A percentile compares a stretch with the other conserved stretches of the same genome.
phyloP scores from a whole-genome alignment of 2,113 vertebrate species.

The Prochilodus magdalenae region DNA sequence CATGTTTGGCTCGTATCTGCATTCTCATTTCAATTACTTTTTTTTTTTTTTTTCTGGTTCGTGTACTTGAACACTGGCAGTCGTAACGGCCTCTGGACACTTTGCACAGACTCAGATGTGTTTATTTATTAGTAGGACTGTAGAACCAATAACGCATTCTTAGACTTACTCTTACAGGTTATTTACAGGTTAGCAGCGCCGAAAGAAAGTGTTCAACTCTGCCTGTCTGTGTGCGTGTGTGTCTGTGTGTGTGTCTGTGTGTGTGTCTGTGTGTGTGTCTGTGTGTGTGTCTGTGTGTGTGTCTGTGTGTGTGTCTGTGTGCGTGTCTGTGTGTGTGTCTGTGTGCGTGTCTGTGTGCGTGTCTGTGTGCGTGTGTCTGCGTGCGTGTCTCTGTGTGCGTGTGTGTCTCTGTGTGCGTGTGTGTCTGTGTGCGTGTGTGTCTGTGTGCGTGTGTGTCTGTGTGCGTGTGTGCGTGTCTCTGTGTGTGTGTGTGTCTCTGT shows the following conservation, averaged over 20 bases:
- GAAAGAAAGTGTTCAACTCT: not conserved
- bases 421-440: not conserved
- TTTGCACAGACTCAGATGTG: constrained; percentile 20
- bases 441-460: not conserved
- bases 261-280: not conserved
- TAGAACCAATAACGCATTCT: not conserved
- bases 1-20: not conserved
- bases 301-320: not conserved
- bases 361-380: not conserved
- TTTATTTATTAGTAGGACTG: constrained; percentile 34
- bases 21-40: no score
- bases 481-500: not conserved
- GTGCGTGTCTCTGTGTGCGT: not conserved
- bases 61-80: not conserved
- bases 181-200: not conserved
- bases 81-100: not conserved
- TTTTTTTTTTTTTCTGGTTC: not conserved
- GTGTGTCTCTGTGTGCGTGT: not conserved
- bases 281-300: not conserved
- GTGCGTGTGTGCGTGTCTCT: not conserved
- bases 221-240: not conserved
- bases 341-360: not conserved
- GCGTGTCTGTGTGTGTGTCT: not conserved
- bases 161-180: not conserved
- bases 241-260: not conserved